These are phyloP conservation scores for Eptesicus fuscus DNA, from an alignment of 2,113 vertebrate genomes.

Conservation along the genomic window DNA sequence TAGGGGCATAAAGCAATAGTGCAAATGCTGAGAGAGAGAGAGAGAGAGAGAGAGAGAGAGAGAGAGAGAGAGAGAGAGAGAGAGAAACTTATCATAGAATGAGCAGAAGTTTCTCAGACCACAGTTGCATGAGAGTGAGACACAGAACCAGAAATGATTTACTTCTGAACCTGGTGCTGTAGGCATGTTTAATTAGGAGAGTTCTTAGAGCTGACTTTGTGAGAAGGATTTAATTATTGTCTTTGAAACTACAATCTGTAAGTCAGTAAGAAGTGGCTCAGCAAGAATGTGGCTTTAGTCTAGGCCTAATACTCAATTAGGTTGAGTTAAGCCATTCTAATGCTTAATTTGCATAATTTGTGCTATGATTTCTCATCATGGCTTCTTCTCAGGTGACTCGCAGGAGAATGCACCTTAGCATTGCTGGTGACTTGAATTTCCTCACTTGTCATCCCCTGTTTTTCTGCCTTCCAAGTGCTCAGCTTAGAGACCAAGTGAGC, in stretches of 20 bases:
- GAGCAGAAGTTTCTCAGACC: conserved; percentile 11
- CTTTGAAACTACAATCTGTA: conserved; percentile 45
- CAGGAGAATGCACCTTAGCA: neutral
- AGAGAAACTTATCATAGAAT: neutral
- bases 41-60: neutral
- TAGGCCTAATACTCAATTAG: neutral
- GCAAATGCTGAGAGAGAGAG: neutral
- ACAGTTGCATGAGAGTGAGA: neutral
- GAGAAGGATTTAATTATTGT: conserved; percentile 48
- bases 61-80: no score
- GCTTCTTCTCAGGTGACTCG: neutral
- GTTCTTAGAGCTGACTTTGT: conserved; percentile 43
- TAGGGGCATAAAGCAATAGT: neutral
- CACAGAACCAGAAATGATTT: conserved; percentile 15
- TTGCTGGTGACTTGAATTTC: neutral
- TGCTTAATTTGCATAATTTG: neutral
- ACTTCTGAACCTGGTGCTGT: neutral
- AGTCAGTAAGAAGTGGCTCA: conserved; percentile 21
- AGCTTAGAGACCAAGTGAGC: neutral
- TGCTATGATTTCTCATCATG: neutral
- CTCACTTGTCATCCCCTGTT: neutral
- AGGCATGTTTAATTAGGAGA: conserved; percentile 49
- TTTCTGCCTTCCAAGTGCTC: neutral
- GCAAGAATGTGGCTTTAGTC: neutral
- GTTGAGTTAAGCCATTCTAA: neutral